These are phyloP conservation scores for Platycheirus rosarum DNA, from an alignment of 2,888 invertebrate species.

Conservation along the genomic window DNA sequence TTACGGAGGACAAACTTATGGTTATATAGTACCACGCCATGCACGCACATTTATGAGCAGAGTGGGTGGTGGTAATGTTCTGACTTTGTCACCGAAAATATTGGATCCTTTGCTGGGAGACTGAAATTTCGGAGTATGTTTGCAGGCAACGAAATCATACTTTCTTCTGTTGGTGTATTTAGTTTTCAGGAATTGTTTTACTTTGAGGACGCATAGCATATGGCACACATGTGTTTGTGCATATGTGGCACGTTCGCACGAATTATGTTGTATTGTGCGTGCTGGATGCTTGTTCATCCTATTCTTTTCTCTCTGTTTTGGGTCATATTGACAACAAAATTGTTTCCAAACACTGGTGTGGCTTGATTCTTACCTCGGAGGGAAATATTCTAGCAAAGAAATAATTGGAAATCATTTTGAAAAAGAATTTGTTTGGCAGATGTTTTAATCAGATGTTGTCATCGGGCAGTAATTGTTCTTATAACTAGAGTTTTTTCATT, in stretches of 20 bases:
- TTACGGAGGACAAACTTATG: constrained; percentile 2
- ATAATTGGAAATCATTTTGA: constrained; percentile 52
- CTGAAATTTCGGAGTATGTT: constrained; percentile 34
- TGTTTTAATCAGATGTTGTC: constrained; percentile 50
- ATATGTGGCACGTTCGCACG: constrained; percentile 33
- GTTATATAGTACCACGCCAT: not conserved
- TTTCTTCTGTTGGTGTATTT: constrained; percentile 33
- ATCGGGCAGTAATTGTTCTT: no score
- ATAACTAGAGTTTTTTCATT: no score
- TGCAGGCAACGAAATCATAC: constrained; percentile 11
- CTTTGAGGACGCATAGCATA: constrained; percentile 30
- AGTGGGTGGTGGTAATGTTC: constrained; percentile 36
- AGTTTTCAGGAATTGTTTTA: constrained; percentile 35
- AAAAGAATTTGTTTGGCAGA: constrained; percentile 51
- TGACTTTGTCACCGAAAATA: constrained; percentile 28
- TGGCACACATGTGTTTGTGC: constrained; percentile 12
- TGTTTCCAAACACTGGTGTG: not conserved
- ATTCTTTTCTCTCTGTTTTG: constrained; percentile 2
- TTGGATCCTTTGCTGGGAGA: constrained; percentile 1
- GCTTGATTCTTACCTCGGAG: constrained; percentile 3
- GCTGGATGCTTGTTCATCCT: constrained; percentile 15
- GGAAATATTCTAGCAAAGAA: constrained; percentile 16
- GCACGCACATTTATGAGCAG: constrained; percentile 51
- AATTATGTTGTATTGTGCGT: constrained; percentile 59
- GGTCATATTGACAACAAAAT: constrained; percentile 29